Evolutionary conservation across 37 sponge, comb jelly and placozoan species (phyloP).

Genomic region (Spongilla lacustris): DNA sequence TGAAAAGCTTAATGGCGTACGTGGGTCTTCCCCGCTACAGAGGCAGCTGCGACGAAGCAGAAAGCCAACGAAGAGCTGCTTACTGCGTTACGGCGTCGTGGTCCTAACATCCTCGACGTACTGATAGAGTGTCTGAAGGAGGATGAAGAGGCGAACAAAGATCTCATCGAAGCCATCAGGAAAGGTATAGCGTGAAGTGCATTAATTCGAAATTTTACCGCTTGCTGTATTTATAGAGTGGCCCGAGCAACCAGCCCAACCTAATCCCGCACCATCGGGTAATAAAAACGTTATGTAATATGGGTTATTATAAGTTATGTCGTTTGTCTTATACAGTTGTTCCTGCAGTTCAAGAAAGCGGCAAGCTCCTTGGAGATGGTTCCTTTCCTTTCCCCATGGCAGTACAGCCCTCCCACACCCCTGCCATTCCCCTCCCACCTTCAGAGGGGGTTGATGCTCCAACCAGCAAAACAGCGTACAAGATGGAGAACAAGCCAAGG

Average conservation of each 20-base stretch:
- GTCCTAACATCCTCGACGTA: conserved; percentile 27
- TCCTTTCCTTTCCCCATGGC: background rate
- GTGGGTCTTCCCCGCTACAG: too few species aligned
- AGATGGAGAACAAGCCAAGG: conserved; percentile 69
- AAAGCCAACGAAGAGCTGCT: conserved; percentile 43
- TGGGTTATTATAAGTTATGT: too few species aligned
- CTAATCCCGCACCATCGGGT: background rate
- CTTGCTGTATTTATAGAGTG: background rate
- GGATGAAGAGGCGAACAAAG: conserved; percentile 30
- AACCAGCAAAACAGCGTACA: conserved; percentile 48
- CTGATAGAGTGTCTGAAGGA: conserved; percentile 33
- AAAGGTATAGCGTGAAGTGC: too few species aligned
- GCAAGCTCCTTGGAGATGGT: background rate
- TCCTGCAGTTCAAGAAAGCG: background rate
- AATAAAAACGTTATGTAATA: background rate
- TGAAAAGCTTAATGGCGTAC: background rate
- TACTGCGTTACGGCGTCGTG: conserved; percentile 25
- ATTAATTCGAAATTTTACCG: background rate
- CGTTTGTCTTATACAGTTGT: too few species aligned
- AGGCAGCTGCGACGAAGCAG: background rate
- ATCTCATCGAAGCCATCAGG: conserved; percentile 48
- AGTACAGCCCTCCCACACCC: background rate
- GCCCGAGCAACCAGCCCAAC: background rate
- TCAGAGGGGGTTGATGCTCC: conserved; percentile 38
- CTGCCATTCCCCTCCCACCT: too few species aligned